Base-by-base conservation (phyloP, 2,888 invertebrate genomes). In the Nomada fucata region DNA sequence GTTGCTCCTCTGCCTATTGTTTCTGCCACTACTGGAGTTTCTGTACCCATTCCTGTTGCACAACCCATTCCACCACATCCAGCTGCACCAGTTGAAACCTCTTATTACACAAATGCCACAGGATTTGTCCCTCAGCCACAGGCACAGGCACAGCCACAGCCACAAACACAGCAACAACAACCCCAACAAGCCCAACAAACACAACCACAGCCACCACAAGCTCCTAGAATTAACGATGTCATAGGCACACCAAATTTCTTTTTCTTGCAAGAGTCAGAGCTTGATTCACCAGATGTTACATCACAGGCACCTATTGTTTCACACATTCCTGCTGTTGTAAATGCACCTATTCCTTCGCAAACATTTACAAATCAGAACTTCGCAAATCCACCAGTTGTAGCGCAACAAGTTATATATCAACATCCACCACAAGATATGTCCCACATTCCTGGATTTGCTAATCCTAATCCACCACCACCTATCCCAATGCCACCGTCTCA, bases 211-310 rank as follows among this genome's bases (percentile, higher is more conserved):
- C 95, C 95, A 11, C 92, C 95, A 5, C 96, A 95, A 5, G 93
- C 94, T 3, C 94, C 96, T 81, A 97, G 97, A 4, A 95, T 97
- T 82, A 95, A 96, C 15, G 97, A 97, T 91, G 96, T 97, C 47
- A 96, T 97, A 86, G 97, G 97, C 44, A 92, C 92, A 10, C 96
- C 97, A 77, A 97, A 96, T 92, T 97, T 97, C 94, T 97, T 96
- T 93, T 97, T 97, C 93, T 95, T 98, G 75, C 98, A 98, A 94
- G 98, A 98, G 91, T 98, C 98, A 29, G 98, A 98, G 94, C 95
- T 97, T 85, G 97, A 97, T 93, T 96, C 96, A 69, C 96, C 97
- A 0, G 96, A 96, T 44, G 94, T 94, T 29, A 94, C 95, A 2
- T 94, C 95, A 71, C 90, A 91, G 84, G 84, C 91, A 47, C 90